Evolutionary conservation across 2,113 vertebrate species (phyloP).

Genomic region (Oenanthe oenanthe): DNA sequence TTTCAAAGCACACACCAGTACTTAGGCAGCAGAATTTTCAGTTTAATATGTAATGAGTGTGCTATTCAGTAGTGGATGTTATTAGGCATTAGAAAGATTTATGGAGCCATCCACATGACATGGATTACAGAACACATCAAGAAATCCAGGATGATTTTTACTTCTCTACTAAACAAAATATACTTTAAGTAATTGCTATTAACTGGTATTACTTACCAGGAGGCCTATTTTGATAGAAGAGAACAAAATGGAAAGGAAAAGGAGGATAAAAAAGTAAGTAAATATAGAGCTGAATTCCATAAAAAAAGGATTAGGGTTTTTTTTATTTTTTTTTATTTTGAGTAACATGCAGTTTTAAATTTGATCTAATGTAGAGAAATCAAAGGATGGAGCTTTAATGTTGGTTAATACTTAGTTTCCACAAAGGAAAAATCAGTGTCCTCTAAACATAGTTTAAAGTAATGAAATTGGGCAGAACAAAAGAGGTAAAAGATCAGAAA

Average conservation of each 20-base stretch:
- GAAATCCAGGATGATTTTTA: background rate
- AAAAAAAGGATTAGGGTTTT: background rate
- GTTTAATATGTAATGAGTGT: conserved; percentile 14
- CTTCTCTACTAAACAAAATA: background rate
- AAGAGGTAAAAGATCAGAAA: background rate
- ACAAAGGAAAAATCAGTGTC: background rate
- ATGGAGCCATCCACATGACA: background rate
- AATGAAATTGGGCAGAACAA: background rate
- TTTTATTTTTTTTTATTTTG: background rate
- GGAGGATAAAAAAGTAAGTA: background rate
- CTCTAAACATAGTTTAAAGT: background rate
- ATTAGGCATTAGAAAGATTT: conserved; percentile 31
- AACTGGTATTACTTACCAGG: background rate
- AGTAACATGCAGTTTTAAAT: background rate
- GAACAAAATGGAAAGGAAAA: background rate
- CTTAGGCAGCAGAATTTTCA: conserved; percentile 4
- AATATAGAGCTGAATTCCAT: background rate
- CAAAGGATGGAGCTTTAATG: background rate
- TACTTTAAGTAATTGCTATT: conserved; percentile 5
- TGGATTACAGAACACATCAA: background rate
- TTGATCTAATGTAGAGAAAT: background rate
- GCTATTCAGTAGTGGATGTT: background rate
- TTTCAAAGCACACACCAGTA: conserved; percentile 10
- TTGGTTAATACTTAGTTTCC: background rate
- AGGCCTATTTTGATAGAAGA: background rate